Conservation (phyloP, 2,113 vertebrate genomes). For the Beaufortia kweichowensis region DNA sequence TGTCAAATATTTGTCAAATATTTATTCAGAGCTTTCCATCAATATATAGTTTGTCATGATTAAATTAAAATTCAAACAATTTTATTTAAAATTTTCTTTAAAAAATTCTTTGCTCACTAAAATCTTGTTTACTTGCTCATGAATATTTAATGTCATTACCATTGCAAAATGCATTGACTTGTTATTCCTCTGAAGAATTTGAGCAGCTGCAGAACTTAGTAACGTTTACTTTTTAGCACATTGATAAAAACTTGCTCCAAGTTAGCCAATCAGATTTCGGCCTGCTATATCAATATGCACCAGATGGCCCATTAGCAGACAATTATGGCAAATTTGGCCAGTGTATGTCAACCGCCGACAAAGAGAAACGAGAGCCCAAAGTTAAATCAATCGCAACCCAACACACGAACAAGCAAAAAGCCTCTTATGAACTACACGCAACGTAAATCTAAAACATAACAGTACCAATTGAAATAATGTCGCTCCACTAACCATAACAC, state of each 20-base stretch:
- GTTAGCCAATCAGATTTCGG: not conserved
- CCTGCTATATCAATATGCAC: not conserved
- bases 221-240: too few relatives aligned
- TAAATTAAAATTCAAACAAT: too few relatives aligned
- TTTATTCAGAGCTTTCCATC: too few relatives aligned
- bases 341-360: not conserved
- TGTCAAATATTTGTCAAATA: too few relatives aligned
- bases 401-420: not conserved
- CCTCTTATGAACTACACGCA: not conserved
- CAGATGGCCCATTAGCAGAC: not conserved
- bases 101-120: too few relatives aligned
- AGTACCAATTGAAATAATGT: not conserved
- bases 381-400: not conserved
- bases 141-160: too few relatives aligned
- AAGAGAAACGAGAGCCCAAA: not conserved
- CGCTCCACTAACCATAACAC: not conserved
- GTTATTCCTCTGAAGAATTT: too few relatives aligned
- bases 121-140: too few relatives aligned
- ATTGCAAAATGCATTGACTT: too few relatives aligned
- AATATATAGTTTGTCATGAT: too few relatives aligned
- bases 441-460: not conserved
- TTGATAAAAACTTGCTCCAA: not conserved
- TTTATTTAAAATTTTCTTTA: too few relatives aligned
- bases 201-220: too few relatives aligned
- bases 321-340: not conserved